phyloP scores from a whole-genome alignment of 2,888 invertebrate genomes.

The Drosophila flavopinicola region DNA sequence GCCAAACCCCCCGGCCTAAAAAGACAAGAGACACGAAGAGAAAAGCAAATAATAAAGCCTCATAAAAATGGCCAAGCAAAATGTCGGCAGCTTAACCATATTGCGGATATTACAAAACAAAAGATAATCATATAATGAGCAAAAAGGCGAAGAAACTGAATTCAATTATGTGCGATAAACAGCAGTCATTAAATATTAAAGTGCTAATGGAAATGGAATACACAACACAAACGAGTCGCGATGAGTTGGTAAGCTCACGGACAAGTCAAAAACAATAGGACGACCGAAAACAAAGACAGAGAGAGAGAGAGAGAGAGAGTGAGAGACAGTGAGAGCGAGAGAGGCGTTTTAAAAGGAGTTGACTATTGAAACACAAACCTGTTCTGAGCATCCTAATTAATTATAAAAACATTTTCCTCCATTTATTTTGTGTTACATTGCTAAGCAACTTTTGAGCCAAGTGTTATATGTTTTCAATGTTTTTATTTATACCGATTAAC shows the following conservation, averaged over 20 bases:
- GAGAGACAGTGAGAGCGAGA: neutral
- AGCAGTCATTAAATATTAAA: slow-evolving; percentile 74
- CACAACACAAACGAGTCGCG: slow-evolving; percentile 8
- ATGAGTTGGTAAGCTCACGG: neutral
- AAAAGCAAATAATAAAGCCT: slow-evolving; percentile 57
- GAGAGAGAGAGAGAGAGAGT: neutral
- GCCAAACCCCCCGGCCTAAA: slow-evolving; percentile 1
- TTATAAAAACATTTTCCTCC: neutral
- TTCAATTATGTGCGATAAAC: slow-evolving; percentile 76
- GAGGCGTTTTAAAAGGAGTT: neutral
- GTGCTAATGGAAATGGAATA: slow-evolving; percentile 65
- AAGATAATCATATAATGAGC: slow-evolving; percentile 75
- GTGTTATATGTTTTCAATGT: too few species aligned
- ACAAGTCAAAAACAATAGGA: slow-evolving; percentile 8
- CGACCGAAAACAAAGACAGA: neutral
- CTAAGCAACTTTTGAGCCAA: neutral
- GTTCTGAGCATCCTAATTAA: neutral
- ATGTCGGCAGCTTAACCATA: slow-evolving; percentile 52
- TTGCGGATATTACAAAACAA: slow-evolving; percentile 67
- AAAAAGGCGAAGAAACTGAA: slow-evolving; percentile 51
- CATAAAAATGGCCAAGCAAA: slow-evolving; percentile 40
- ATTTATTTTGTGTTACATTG: neutral
- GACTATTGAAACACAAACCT: neutral
- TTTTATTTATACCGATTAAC: too few species aligned
- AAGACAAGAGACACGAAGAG: slow-evolving; percentile 1